These are phyloP conservation scores for Rotaria macrura DNA, from an alignment of 2,888 invertebrate genomes.

Conservation along the genomic window DNA sequence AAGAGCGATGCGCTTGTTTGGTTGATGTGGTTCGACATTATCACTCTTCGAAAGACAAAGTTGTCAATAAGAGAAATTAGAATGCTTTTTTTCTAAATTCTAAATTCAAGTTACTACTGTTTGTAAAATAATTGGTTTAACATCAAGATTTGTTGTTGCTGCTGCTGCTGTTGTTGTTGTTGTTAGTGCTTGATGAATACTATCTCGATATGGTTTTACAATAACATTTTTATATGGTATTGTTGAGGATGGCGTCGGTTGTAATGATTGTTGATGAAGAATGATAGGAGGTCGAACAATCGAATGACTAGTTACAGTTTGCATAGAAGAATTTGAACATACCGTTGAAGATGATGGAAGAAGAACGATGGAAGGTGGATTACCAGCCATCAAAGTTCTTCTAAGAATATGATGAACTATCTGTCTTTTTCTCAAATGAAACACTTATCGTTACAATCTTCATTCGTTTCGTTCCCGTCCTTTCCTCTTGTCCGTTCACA, in stretches of 20 bases:
- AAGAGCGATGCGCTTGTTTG: neutral
- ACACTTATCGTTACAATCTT: neutral
- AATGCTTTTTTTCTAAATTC: neutral
- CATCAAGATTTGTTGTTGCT: neutral
- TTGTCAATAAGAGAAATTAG: no score
- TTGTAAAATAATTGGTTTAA: neutral
- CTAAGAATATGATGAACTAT: neutral
- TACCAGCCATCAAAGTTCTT: neutral
- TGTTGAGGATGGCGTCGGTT: neutral
- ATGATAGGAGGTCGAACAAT: neutral
- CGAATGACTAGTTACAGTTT: neutral
- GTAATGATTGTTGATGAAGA: neutral
- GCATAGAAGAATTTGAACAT: neutral
- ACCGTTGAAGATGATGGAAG: neutral
- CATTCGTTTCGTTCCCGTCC: no score
- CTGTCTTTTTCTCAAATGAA: neutral
- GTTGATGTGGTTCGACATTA: neutral
- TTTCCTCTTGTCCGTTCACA: neutral
- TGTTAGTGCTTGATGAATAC: neutral
- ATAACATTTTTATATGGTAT: neutral
- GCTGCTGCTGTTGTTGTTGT: neutral
- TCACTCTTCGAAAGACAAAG: no score
- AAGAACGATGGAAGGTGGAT: neutral
- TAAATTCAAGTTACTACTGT: neutral
- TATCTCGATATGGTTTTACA: neutral